Base-by-base conservation (phyloP, 2,797 vertebrate species). In the Hoplostethus mediterraneus region DNA sequence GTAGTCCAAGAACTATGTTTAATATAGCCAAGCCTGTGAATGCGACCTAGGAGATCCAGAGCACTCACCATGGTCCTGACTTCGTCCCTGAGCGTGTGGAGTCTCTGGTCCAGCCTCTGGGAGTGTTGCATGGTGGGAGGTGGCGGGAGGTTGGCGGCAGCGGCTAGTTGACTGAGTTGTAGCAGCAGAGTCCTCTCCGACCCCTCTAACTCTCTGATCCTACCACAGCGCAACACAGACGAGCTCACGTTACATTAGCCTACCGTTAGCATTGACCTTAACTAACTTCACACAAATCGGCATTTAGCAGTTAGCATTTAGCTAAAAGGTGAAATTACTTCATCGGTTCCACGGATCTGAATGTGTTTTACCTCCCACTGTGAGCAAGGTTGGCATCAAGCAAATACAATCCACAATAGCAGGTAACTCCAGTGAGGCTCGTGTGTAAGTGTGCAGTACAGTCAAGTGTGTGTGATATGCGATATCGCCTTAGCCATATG, bases 81-180 rank as follows among this genome's bases (percentile, higher is more conserved):
- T 73, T 95, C 92, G 16, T 80, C 83, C 67, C 57, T 93, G 85
- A 96, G 74, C 16, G 38, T 62, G 64, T 52, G 78, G 64, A 95
- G 92, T 79, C 92, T 94, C 83, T 94, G 91, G 90, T 94, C 95
- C 77, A 89, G 88, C 80, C 91, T 87, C 82, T 88, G 90, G 42
- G 84, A 82, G 84, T 86, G 85, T 17, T 87, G 90, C 87, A 91
- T 87, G 74, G 62, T 88, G 76, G 77, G 68, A 17, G 0, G 4
- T 21, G 21, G 21, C 1, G 21, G 62, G 11, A 83, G 47, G 1
- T 83, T 78, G 40, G 85, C 70, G 7, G 83, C 78, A 67, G 78
- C 44, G 0, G 63, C 71, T 63, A 93, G 79, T 45, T 80, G 83
- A 30, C 86, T 83, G 51, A 81, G 77, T 66, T 51, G 87, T 58